These are phyloP conservation scores for Erebia epiphron DNA, from an alignment of 2,888 invertebrate species.

Conservation along the genomic window DNA sequence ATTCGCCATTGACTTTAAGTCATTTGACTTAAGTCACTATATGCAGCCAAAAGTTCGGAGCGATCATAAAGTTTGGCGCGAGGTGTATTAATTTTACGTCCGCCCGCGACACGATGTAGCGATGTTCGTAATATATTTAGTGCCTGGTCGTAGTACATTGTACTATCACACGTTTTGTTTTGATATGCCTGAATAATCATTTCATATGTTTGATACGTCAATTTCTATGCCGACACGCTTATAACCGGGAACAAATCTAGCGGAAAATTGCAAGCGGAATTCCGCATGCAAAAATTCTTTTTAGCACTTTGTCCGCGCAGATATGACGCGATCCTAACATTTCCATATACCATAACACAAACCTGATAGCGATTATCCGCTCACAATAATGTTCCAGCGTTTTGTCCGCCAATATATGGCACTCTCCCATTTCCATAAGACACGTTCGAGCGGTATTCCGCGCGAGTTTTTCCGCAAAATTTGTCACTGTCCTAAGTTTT, in stretches of 20 bases:
- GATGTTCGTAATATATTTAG: constrained; percentile 8
- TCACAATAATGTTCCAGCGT: too few relatives aligned
- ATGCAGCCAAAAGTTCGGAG: neutral
- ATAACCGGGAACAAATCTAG: neutral
- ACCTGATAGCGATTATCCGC: too few relatives aligned
- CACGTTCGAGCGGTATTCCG: too few relatives aligned
- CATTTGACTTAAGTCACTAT: too few relatives aligned
- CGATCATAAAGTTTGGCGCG: constrained; percentile 3
- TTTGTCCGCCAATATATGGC: too few relatives aligned
- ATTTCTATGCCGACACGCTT: neutral
- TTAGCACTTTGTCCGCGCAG: too few relatives aligned
- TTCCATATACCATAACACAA: too few relatives aligned
- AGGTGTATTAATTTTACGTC: constrained; percentile 9
- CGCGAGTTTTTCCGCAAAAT: too few relatives aligned
- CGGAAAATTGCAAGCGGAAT: neutral
- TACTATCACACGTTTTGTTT: constrained; percentile 5
- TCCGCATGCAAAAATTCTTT: neutral
- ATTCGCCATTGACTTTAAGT: neutral
- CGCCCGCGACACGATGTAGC: neutral
- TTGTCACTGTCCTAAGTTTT: too few relatives aligned
- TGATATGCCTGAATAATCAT: neutral
- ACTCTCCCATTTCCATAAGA: too few relatives aligned
- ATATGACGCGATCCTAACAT: too few relatives aligned
- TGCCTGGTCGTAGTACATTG: neutral
- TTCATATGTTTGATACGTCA: neutral